Conservation (phyloP, 2,797 vertebrate species). For the Sebastes elongatus region DNA sequence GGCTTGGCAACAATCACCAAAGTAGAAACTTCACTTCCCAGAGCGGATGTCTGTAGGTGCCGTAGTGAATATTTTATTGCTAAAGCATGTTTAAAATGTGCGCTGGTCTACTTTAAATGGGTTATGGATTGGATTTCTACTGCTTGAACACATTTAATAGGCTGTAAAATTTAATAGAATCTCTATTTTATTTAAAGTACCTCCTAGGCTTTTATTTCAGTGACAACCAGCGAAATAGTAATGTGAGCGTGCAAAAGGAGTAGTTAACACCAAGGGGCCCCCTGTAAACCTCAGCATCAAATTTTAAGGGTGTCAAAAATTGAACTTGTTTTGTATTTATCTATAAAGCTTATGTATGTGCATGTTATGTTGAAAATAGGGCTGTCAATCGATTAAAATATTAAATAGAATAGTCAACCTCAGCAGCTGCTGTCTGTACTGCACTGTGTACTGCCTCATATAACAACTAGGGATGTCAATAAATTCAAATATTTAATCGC, state of each 20-base stretch:
- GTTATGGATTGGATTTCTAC: neutral
- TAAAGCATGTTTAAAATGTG: neutral
- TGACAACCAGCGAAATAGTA: neutral
- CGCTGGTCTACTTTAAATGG: neutral
- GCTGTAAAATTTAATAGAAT: neutral
- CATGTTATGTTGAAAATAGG: neutral
- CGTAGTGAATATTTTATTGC: constrained; percentile 22
- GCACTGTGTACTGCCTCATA: too few species aligned
- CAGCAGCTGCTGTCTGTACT: too few species aligned
- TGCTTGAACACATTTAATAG: neutral
- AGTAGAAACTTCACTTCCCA: neutral
- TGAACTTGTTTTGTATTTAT: neutral
- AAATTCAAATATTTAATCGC: too few species aligned
- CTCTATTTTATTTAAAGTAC: neutral
- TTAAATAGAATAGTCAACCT: too few species aligned
- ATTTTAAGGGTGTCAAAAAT: neutral
- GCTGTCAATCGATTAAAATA: too few species aligned
- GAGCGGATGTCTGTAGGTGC: neutral
- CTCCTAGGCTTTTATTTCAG: neutral
- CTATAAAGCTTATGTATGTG: neutral
- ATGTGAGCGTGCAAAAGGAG: too few species aligned
- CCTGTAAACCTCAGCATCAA: neutral
- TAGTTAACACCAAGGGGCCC: neutral
- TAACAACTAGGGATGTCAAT: too few species aligned
- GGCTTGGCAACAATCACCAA: neutral